Evolutionary conservation across 2,113 vertebrate genomes (phyloP).

Genomic region (Machaerirhynchus nigripectus): DNA sequence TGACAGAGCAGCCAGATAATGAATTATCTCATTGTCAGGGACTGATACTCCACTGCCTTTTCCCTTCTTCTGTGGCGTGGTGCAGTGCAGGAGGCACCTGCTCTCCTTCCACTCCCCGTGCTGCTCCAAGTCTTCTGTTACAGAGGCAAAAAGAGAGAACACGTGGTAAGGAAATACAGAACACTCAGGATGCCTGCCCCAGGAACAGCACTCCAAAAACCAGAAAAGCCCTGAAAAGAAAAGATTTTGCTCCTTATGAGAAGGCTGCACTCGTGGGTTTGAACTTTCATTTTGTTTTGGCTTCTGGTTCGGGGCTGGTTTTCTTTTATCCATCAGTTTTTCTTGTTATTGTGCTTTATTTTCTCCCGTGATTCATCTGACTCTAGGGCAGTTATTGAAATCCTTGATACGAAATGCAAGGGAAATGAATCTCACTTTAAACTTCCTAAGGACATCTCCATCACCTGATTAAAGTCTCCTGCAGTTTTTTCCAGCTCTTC

Average conservation of each 20-base stretch:
- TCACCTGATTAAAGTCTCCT: not conserved
- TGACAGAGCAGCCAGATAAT: not conserved
- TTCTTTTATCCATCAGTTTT: not conserved
- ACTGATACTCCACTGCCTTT: not conserved
- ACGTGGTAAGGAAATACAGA: not conserved
- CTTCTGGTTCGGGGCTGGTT: not conserved
- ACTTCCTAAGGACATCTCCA: not conserved
- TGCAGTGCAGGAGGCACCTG: not conserved
- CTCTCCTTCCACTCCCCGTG: not conserved
- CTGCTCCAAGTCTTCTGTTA: not conserved
- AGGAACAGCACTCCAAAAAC: not conserved
- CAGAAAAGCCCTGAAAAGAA: not conserved
- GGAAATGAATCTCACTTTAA: slow-evolving; percentile 1
- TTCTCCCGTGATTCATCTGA: slow-evolving; percentile 34
- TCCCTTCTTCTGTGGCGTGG: not conserved
- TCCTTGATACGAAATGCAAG: not conserved
- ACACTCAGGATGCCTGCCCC: not conserved
- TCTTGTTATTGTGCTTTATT: slow-evolving; percentile 15
- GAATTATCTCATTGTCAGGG: not conserved
- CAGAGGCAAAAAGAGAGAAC: not conserved
- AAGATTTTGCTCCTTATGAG: not conserved
- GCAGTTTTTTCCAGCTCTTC: not conserved
- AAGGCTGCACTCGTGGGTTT: not conserved
- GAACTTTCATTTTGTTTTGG: slow-evolving; percentile 17
- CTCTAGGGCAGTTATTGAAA: slow-evolving; percentile 25